phyloP scores from a whole-genome alignment of 2,888 invertebrate species.

The Archips crataeganus region DNA sequence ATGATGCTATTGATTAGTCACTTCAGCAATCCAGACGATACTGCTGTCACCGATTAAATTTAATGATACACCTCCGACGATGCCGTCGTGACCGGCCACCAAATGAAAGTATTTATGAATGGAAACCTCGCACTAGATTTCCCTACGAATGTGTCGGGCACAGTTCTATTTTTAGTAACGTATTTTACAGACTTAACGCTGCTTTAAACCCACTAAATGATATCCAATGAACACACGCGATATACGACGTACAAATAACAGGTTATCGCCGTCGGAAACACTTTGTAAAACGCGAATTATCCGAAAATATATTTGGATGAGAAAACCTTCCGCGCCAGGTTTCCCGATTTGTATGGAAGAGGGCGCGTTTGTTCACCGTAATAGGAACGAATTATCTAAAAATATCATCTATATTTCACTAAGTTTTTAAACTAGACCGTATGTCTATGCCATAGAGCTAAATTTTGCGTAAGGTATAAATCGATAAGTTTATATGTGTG shows the following conservation, averaged over 20 bases:
- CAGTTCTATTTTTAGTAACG: constrained; percentile 72
- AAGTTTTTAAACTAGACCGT: constrained; percentile 46
- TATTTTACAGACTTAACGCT: constrained; percentile 49
- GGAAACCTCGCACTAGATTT: constrained; percentile 68
- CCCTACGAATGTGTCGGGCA: constrained; percentile 63
- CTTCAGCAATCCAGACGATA: constrained; percentile 7
- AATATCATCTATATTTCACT: constrained; percentile 62
- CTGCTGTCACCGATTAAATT: constrained; percentile 15
- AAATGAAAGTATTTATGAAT: constrained; percentile 81
- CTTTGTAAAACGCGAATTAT: constrained; percentile 67
- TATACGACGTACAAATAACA: constrained; percentile 50
- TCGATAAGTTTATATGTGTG: constrained; percentile 58
- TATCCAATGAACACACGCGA: constrained; percentile 55
- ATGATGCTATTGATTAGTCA: constrained; percentile 37
- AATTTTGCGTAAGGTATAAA: constrained; percentile 46
- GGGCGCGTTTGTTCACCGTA: constrained; percentile 77
- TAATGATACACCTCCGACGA: constrained; percentile 12
- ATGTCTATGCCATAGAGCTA: constrained; percentile 42
- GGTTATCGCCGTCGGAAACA: constrained; percentile 53
- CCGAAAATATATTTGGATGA: constrained; percentile 71
- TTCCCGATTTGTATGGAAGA: constrained; percentile 81
- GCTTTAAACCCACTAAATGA: constrained; percentile 44
- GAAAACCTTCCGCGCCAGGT: constrained; percentile 77
- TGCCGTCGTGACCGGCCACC: constrained; percentile 67
- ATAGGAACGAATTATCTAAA: constrained; percentile 81